Conservation (phyloP, 2,113 vertebrate genomes). For the Pluvianellus socialis region DNA sequence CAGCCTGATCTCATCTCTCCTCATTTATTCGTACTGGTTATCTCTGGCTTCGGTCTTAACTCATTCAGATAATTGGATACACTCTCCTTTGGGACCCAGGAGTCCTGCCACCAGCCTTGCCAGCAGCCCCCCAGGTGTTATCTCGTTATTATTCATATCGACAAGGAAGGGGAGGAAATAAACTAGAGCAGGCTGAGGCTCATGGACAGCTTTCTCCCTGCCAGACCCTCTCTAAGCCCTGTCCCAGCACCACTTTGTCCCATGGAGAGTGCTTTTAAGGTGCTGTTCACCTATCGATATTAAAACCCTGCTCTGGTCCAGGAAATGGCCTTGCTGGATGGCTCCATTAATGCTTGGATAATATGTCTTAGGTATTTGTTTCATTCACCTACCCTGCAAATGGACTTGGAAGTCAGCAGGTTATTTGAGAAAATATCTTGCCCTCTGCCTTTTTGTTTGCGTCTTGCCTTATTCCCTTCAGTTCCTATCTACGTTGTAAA, state of each 20-base stretch:
- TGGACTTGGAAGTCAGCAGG: background rate
- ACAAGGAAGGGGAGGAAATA: background rate
- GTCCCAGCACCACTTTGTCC: background rate
- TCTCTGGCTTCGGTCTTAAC: slow-evolving; percentile 38
- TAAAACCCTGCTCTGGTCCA: background rate
- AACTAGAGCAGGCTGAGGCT: background rate
- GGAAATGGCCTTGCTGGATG: background rate
- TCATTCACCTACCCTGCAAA: background rate
- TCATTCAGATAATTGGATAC: slow-evolving; percentile 8
- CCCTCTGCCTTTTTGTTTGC: background rate
- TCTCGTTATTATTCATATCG: background rate
- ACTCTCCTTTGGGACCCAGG: background rate
- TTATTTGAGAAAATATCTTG: background rate
- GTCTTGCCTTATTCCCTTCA: background rate
- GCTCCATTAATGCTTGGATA: background rate
- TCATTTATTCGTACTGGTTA: background rate
- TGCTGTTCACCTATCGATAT: background rate
- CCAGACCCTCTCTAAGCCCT: background rate
- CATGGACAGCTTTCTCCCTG: background rate
- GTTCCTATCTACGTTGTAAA: background rate
- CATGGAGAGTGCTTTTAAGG: background rate
- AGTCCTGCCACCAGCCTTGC: background rate
- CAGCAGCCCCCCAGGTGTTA: background rate
- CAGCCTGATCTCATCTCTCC: slow-evolving; percentile 53
- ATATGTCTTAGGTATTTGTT: background rate